Base-by-base conservation (phyloP, 2,797 vertebrate genomes). In the Takifugu rubripes region DNA sequence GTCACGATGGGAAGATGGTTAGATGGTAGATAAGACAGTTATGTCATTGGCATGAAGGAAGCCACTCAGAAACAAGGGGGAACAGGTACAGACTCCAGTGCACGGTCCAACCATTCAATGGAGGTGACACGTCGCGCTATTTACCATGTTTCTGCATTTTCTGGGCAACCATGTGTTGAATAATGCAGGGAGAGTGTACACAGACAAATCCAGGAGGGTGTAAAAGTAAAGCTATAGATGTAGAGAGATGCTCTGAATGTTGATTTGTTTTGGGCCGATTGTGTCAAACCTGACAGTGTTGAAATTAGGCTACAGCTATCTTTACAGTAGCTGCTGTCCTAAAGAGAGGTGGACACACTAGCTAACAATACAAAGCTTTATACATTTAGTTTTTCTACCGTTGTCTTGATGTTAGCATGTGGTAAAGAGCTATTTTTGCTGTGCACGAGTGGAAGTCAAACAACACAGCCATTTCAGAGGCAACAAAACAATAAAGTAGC, bases 211-310 rank as follows among this genome's bases (percentile, higher is more conserved):
- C 12, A 57, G 47, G 14, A 52, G 25, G 55, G 3, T 42, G 46
- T 52, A 51, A 64, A 53, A 49, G 21, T n/a, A 31, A 40, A 29
- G 27, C 27, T 21, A 21, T 21, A 21, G 21, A 21, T 21, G 21
- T 21, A 21, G 21, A 21, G 21, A 21, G 21, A 21, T 21, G 21
- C 11, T 14, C 36, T 14, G 54, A 58, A 48, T 26, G 15, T 50
- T 50, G 52, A 57, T 68, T 74, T 29, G 61, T 49, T 65, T 27
- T 54, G 50, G 57, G 56, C 52, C 24, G 61, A 42, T 61, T 33
- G 40, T 12, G 54, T 42, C 40, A 27, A 47, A 70, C 59, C 65
- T 40, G 47, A 67, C 56, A 66, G 33, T 72, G 56, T 70, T 79
- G 52, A 43, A 64, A 77, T 79, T 67, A 63, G 29, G 42, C 45